Percentiles rank a stretch among this genome's conserved stretches.
Evolutionary conservation across 2,113 vertebrate species (phyloP).

Genomic region (Oncorhynchus gorbuscha): DNA sequence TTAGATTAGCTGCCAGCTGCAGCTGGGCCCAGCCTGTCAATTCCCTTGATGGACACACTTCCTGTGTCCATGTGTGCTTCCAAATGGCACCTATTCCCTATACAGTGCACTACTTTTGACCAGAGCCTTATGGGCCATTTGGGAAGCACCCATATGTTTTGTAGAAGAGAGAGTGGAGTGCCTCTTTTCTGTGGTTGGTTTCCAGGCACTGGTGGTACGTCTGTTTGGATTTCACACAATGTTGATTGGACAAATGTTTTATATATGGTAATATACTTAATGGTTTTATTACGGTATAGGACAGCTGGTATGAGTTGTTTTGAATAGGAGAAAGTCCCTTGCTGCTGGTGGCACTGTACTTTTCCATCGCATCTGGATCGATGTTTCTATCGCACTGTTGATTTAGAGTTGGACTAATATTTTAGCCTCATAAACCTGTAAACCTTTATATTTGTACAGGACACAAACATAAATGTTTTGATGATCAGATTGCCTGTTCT

Average conservation of each 20-base stretch:
- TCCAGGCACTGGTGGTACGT: background rate
- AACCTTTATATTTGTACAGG: background rate
- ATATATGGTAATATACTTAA: background rate
- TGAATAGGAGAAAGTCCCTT: no score
- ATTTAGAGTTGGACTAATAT: no score
- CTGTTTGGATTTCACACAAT: background rate
- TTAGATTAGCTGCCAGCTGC: background rate
- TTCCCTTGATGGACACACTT: slow-evolving; percentile 1
- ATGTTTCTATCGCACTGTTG: no score
- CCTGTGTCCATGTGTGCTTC: background rate
- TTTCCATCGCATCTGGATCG: no score
- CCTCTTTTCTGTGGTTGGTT: background rate
- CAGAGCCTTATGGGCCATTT: no score
- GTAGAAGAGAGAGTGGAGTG: background rate
- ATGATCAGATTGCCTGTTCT: background rate
- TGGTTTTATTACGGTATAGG: background rate
- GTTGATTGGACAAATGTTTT: background rate
- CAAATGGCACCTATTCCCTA: no score
- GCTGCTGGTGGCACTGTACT: no score
- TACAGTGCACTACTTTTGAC: no score
- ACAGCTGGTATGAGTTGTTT: background rate
- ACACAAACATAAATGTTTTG: background rate
- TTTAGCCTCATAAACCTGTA: background rate
- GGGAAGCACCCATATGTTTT: background rate
- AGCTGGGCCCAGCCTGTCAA: background rate